Evolutionary conservation across 2,113 vertebrate genomes (phyloP).

Genomic region (Coregonus clupeaformis): DNA sequence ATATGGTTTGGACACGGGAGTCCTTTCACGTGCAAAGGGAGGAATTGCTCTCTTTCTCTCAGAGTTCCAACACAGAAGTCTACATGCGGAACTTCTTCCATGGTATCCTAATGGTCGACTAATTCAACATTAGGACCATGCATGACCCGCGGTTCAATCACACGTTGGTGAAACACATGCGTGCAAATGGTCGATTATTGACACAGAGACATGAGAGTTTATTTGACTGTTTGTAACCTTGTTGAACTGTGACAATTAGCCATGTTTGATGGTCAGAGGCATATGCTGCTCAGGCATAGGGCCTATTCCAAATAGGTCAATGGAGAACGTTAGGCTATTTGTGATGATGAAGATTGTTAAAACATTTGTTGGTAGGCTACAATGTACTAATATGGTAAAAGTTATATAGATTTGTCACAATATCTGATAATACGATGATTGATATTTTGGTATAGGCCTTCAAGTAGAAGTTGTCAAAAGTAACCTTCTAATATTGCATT

Average conservation of each 20-base stretch:
- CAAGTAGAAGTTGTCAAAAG: too few species aligned
- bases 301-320: background rate
- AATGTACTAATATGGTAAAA: background rate
- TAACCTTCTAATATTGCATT: too few species aligned
- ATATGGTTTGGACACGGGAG: conserved; percentile 33
- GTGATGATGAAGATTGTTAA: background rate
- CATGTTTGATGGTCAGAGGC: conserved; percentile 56
- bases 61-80: conserved; percentile 30
- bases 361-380: background rate
- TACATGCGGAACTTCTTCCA: conserved; percentile 31
- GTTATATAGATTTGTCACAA: background rate
- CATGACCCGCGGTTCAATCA: conserved; percentile 47
- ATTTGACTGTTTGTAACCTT: conserved; percentile 62
- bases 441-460: too few species aligned
- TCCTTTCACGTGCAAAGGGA: conserved; percentile 43
- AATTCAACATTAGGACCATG: conserved; percentile 57
- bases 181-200: conserved; percentile 67
- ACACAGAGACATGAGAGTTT: conserved; percentile 65
- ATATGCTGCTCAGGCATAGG: background rate
- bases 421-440: background rate
- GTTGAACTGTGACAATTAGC: conserved; percentile 62
- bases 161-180: conserved; percentile 67
- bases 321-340: background rate
- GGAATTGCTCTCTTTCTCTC: conserved; percentile 39
- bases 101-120: conserved; percentile 39